Evolutionary conservation across 23 tunicate species (phyloP).

Genomic region (Clavelina lepadiformis): DNA sequence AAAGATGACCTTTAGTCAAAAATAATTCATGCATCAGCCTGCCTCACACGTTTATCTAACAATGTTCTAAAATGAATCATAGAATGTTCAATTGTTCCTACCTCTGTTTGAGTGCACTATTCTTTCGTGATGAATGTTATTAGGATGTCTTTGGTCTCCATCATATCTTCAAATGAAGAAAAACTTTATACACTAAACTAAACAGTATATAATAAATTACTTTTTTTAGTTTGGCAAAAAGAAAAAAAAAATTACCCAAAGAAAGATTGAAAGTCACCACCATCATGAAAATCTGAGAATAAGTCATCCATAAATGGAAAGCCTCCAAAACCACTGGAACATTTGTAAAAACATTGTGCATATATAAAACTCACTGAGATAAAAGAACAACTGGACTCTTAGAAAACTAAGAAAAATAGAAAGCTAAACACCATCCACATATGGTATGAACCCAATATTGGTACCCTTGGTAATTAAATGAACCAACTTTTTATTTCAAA

Average conservation of each 20-base stretch:
- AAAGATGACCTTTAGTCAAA: too few relatives aligned
- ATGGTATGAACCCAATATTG: neutral
- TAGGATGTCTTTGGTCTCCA: too few relatives aligned
- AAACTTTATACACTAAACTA: too few relatives aligned
- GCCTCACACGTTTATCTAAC: too few relatives aligned
- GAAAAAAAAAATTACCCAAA: neutral
- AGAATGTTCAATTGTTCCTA: too few relatives aligned
- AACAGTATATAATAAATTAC: neutral
- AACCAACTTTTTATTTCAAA: too few relatives aligned
- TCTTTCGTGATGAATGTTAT: too few relatives aligned
- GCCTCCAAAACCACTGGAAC: slow-evolving; percentile 13
- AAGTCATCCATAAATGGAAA: slow-evolving; percentile 28
- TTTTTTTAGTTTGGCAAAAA: neutral
- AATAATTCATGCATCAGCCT: too few relatives aligned
- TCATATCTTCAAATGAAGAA: too few relatives aligned
- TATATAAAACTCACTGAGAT: neutral
- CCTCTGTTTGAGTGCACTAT: too few relatives aligned
- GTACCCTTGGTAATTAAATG: too few relatives aligned
- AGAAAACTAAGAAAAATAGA: neutral
- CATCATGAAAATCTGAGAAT: slow-evolving; percentile 22
- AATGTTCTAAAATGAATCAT: too few relatives aligned
- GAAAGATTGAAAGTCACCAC: slow-evolving; percentile 17
- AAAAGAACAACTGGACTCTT: neutral
- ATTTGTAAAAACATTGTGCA: neutral
- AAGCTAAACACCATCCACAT: neutral